Evolutionary conservation across 1,140 invertebrate genomes (phyloP), one percentile per base, ranked within the genome.

Genomic region (Heliconius melpomene): DNA sequence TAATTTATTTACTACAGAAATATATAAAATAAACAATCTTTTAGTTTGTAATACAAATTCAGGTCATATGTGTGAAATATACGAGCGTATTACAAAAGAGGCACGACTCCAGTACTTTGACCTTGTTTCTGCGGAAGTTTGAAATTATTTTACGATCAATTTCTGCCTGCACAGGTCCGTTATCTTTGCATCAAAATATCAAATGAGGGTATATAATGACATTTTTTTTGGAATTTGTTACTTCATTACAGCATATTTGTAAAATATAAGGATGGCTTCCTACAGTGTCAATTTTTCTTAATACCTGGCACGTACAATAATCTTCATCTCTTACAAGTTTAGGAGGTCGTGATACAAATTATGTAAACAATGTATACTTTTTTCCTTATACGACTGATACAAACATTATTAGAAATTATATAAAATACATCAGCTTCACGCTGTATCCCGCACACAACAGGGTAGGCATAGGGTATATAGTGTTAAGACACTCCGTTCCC

Each of bases 41-140:
- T 66, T 29, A 66, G 26, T 66, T 16, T 29, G 9, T 9, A 16
- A 29, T 40, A 66, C 57, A 40, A 76, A 76, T 76, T 66, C 36
- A 46, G 74, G 74, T 70, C 57, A 76, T 40, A 66, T 66, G 38
- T 7, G 20, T 76, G 54, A 76, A 76, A 40, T 76, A 76, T 66
- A 66, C 11, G 54, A 60, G 54, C 52, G 52, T 60, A 60, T 75
- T 75, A 76, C n/a, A 20, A 76, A 66, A 76, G 23, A 23, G 29
- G 40, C 46, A 32, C 32, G 60, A 74, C 77, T 38, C 20, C 71
- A 73, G 52, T 74, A 60, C 52, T 75, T 76, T 26, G 52, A 77
- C 75, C 79, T 77, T 80, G 29, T 54, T 73, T 71, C 52, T 80
- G 52, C 74, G 79, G 79, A 80, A 80, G 79, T 77, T 80, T 77